A percentile compares a stretch with the other conserved stretches of the same genome.
phyloP scores from a whole-genome alignment of 2,797 vertebrate species.

The Anguilla megastoma region DNA sequence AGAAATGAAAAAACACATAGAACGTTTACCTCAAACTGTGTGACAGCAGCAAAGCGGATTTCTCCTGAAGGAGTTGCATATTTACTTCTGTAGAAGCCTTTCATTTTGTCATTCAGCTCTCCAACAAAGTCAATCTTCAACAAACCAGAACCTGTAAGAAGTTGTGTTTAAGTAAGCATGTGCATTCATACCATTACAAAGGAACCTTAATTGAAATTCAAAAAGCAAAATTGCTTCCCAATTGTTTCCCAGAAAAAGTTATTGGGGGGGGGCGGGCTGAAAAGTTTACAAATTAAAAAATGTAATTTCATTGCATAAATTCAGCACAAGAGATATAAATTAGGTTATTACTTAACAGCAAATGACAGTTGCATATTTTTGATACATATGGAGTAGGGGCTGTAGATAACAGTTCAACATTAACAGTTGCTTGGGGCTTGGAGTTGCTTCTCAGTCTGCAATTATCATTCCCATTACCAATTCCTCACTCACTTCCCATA shows the following conservation, averaged over 20 bases:
- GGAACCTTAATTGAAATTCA: neutral
- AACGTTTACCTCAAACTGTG: constrained; percentile 91
- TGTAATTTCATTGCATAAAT: neutral
- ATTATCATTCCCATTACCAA: no score
- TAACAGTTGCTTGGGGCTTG: neutral
- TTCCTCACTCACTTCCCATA: no score
- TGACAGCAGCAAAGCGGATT: constrained; percentile 91
- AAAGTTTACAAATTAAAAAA: neutral
- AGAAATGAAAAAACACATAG: neutral
- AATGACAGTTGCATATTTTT: neutral
- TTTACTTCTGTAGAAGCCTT: constrained; percentile 98
- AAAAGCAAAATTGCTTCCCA: neutral
- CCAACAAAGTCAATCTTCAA: constrained; percentile 98
- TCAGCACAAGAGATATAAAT: neutral
- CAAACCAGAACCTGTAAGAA: constrained; percentile 80
- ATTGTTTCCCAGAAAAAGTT: neutral
- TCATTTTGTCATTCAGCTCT: constrained; percentile 99
- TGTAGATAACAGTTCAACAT: neutral
- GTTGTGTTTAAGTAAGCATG: neutral
- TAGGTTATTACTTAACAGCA: neutral
- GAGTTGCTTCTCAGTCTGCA: no score
- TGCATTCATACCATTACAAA: neutral
- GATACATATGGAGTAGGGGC: neutral
- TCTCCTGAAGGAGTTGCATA: constrained; percentile 85
- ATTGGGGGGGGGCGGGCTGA: neutral